Conservation (phyloP, 1,140 invertebrate species). For the Aphidius ervi region DNA sequence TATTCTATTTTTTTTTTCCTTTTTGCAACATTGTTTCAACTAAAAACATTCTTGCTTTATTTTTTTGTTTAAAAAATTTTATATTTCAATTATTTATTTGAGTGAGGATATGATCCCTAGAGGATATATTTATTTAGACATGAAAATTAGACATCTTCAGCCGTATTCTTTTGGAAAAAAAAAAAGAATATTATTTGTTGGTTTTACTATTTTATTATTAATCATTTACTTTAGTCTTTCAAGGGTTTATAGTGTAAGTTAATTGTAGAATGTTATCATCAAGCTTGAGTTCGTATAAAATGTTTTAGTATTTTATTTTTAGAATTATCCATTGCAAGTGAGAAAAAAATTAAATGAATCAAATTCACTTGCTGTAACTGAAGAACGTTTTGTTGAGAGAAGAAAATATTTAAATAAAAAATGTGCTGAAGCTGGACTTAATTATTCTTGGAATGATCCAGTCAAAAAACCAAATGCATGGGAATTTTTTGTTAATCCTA, state of each 20-base stretch:
- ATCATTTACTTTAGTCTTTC: too few relatives aligned
- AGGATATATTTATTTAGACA: too few relatives aligned
- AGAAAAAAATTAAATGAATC: not conserved
- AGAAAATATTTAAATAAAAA: slow-evolving; percentile 50
- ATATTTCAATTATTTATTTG: too few relatives aligned
- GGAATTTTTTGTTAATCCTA: slow-evolving; percentile 75
- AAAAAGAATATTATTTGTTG: too few relatives aligned
- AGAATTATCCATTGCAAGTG: not conserved
- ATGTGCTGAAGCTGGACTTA: slow-evolving; percentile 51
- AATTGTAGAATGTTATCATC: too few relatives aligned
- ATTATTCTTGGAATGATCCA: slow-evolving; percentile 57
- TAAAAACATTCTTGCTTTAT: not conserved
- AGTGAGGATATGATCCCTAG: too few relatives aligned
- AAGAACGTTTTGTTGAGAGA: slow-evolving; percentile 49
- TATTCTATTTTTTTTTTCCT: not conserved
- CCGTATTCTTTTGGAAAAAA: too few relatives aligned
- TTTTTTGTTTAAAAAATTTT: too few relatives aligned
- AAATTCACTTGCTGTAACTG: slow-evolving; percentile 15
- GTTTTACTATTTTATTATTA: too few relatives aligned
- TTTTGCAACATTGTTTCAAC: not conserved
- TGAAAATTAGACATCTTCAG: too few relatives aligned
- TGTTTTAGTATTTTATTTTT: not conserved
- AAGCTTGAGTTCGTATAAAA: too few relatives aligned
- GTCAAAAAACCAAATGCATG: slow-evolving; percentile 69
- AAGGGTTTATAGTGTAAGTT: too few relatives aligned